These are phyloP conservation scores for Periparus ater DNA, from an alignment of 2,797 vertebrate genomes.

Conservation along the genomic window DNA sequence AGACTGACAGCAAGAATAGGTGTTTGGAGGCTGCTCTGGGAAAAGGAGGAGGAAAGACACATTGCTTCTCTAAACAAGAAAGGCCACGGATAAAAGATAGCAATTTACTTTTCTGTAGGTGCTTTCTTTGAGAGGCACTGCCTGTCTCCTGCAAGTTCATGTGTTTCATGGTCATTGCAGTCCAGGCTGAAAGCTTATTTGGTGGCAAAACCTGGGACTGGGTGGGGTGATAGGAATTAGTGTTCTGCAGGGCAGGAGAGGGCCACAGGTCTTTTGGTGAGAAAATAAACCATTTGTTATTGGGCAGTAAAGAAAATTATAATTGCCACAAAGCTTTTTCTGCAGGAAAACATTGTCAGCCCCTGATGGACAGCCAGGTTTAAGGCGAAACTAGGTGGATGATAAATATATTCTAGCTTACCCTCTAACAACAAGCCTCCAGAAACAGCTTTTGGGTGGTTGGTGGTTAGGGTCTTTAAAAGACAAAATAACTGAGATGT, in stretches of 20 bases:
- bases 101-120: neutral
- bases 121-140: neutral
- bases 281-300: neutral
- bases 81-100: neutral
- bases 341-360: neutral
- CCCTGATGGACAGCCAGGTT: neutral
- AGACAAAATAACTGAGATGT: neutral
- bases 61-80: neutral
- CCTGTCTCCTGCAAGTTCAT: neutral
- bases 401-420: neutral
- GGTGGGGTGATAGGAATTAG: neutral
- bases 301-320: neutral
- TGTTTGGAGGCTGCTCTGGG: neutral
- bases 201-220: neutral
- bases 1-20: neutral
- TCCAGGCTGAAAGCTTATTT: neutral
- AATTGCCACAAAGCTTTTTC: neutral
- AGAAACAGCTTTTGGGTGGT: neutral
- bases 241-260: neutral
- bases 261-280: neutral
- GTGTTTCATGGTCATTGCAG: neutral
- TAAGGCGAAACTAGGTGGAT: neutral
- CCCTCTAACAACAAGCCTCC: neutral
- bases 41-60: neutral
- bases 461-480: neutral